phyloP scores from a whole-genome alignment of 2,888 invertebrate genomes.

The Odontocolon sp. region DNA sequence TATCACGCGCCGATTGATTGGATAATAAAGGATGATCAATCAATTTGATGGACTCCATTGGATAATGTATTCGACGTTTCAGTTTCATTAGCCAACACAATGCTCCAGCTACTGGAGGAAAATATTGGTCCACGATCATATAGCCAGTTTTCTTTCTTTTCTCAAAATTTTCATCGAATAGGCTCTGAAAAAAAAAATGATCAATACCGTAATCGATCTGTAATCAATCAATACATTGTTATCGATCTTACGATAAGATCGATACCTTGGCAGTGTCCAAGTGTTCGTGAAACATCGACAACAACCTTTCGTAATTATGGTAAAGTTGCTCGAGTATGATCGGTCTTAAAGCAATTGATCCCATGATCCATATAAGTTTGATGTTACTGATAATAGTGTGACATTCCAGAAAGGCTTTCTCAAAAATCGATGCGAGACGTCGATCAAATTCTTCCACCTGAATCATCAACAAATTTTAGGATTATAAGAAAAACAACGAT shows the following conservation, averaged over 20 bases:
- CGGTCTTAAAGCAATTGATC: constrained; percentile 88
- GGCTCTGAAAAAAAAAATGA: constrained; percentile 62
- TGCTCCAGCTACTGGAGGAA: constrained; percentile 89
- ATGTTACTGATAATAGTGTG: constrained; percentile 85
- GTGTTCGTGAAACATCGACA: constrained; percentile 85
- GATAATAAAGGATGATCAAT: constrained; percentile 85
- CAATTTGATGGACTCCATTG: constrained; percentile 84
- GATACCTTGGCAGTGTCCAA: constrained; percentile 85
- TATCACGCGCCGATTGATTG: constrained; percentile 64
- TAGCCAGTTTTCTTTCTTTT: constrained; percentile 51
- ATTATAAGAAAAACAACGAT: not conserved
- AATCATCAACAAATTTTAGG: too few species aligned
- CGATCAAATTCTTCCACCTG: constrained; percentile 88
- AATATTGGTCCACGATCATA: constrained; percentile 84
- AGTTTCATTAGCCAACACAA: constrained; percentile 89
- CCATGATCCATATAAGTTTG: constrained; percentile 88
- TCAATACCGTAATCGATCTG: too few species aligned
- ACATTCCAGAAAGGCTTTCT: constrained; percentile 91
- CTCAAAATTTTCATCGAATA: constrained; percentile 69
- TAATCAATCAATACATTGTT: too few species aligned
- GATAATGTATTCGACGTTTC: constrained; percentile 83
- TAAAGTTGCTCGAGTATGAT: constrained; percentile 88
- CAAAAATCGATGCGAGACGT: constrained; percentile 89
- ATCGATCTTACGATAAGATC: not conserved
- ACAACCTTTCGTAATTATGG: constrained; percentile 85